Conservation (phyloP, 2,113 vertebrate species). For the Rattus rattus region DNA sequence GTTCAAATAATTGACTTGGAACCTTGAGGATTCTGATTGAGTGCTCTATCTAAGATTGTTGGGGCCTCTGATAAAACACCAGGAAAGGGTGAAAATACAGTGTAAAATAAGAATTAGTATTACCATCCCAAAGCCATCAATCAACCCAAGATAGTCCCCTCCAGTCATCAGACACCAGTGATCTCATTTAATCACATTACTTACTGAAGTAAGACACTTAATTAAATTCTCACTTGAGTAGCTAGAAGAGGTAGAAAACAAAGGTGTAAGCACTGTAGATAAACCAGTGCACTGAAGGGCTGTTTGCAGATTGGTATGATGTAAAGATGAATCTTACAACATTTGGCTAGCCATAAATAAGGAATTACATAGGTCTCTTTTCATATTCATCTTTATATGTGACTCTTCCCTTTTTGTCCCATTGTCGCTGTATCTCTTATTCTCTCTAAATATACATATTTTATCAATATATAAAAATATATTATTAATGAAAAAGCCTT, state of each 20-base stretch:
- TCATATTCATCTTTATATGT: background rate
- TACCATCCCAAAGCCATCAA: background rate
- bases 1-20: background rate
- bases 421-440: background rate
- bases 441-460: background rate
- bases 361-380: background rate
- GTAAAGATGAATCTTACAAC: constrained; percentile 30
- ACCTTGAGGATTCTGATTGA: background rate
- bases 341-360: background rate
- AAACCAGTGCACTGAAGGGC: constrained; percentile 6
- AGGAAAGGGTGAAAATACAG: background rate
- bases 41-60: background rate
- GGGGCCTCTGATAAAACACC: background rate
- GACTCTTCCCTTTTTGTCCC: background rate
- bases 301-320: background rate
- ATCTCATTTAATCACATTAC: constrained; percentile 64
- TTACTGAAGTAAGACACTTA: constrained; percentile 71
- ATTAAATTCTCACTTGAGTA: constrained; percentile 76
- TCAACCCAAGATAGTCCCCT: constrained; percentile 35
- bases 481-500: background rate
- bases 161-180: background rate
- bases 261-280: background rate
- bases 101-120: background rate
- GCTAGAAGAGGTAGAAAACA: constrained; percentile 52
- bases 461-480: background rate